Base-by-base conservation (phyloP, 64 coral and sea anemone genomes). In the Porites australiensis region DNA sequence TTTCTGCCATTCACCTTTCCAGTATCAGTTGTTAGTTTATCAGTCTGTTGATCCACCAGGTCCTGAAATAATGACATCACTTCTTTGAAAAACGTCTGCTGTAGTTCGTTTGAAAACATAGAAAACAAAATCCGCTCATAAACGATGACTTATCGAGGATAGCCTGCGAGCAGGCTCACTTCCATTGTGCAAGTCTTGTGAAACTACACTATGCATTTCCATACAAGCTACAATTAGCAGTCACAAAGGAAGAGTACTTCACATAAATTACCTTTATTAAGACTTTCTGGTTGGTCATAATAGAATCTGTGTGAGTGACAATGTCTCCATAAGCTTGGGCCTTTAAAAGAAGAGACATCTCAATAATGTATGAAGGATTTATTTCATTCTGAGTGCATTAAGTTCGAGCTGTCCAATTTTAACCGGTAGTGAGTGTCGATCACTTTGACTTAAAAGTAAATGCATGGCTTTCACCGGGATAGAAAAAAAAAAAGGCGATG, bases 31-130 rank as follows among this genome's bases (percentile, higher is more conserved):
- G 86, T 19, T 14, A 88, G 50, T 37, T 74, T 88, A 8, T 88
- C 71, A 7, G 50, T 76, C 44, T 92, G 90, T 6, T 9, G 63
- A 13, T 92, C 64, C 4, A 63, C 49, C 79, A 92, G 14, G 20
- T 82, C 90, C 22, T 92, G 77, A 54, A 85, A 76, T 18, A 49
- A 19, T 47, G 79, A 92, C 66, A 72, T 72, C 66, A 92, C 75
- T 58, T 92, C 65, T 27, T 75, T 85, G 23, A 92, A 73, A 16
- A 92, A 92, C 0, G 15, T 77, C 8, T 92, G 77, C 16, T 85
- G 77, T 13, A 92, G 71, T 9, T 92, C 90, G 79, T 92, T 44
- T 5, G 51, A 20, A 11, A 64, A 64, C 37, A 4, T 48, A 6
- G 74, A 72, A 51, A 48, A 54, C 5, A 55, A 70, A 70, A 23